Base-by-base conservation (phyloP, 1,140 invertebrate genomes). In the Camponotus vicinus region DNA sequence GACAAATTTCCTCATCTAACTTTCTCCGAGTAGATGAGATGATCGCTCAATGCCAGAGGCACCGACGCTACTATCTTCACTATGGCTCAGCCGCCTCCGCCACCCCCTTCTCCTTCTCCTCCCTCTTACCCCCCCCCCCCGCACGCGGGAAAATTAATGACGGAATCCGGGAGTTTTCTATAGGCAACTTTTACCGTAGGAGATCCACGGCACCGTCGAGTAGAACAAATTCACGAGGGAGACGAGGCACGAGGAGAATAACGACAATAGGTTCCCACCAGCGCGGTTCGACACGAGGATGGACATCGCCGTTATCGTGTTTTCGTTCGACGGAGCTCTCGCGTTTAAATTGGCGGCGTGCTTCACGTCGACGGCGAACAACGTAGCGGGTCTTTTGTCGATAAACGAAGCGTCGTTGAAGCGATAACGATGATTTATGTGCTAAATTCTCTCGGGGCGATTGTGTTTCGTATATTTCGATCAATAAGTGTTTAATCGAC, bases 1-100 rank as follows among this genome's bases (percentile, higher is more conserved):
- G 93, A 95, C 94, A 95, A 95, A 95, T 95, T 95, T 93, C 93
- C 94, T 95, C 94, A 94, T 95, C 94, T 94, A 95, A 95, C 94
- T 95, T 95, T 95, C 90, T 92, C 90, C 91, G 86, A 84, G 88
- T 86, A 94, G 94, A 95, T 95, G 94, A 95, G 93, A 90, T 92
- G 93, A 95, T 95, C 94, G 93, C 93, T 95, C 94, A 94, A 94
- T 93, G 94, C 93, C 94, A 93, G 69, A 90, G 86, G 84, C 89
- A 86, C 86, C 80, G 61, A 70, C 78, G 66, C 79, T 59, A 66
- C 88, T 88, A 91, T 91, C 88, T 89, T 86, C 88, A 55, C 82
- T 88, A 76, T 89, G 86, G 66, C 87, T 57, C 69, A 7, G 67
- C 64, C 77, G 9, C 69, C 70, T 18, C 8, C 86, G 27, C 27